Evolutionary conservation across 2,113 vertebrate genomes (phyloP).

Genomic region (Onychostruthus taczanowskii): DNA sequence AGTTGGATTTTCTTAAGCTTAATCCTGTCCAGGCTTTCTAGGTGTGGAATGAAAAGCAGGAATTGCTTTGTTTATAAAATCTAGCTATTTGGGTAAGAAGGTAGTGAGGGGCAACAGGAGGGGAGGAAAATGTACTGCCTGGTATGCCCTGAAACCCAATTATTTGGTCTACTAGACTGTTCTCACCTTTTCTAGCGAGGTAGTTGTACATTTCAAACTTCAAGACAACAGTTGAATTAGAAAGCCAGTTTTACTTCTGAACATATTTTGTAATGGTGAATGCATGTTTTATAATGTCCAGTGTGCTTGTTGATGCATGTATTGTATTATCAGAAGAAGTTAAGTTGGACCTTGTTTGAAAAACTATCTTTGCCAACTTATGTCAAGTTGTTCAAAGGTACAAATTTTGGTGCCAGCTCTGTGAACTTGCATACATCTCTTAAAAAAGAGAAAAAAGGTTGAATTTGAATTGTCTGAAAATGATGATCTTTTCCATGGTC

Average conservation of each 20-base stretch:
- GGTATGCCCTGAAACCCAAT: neutral
- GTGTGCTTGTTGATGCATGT: neutral
- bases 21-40: neutral
- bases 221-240: neutral
- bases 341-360: neutral
- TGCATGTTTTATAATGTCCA: neutral
- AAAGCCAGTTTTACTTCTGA: neutral
- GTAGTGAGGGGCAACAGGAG: neutral
- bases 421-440: neutral
- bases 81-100: neutral
- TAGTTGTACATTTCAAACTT: neutral
- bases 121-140: neutral
- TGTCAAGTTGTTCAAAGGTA: neutral
- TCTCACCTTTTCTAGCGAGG: neutral
- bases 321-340: neutral
- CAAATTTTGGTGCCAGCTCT: neutral
- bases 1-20: neutral
- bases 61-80: neutral
- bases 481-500: neutral
- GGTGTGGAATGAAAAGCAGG: neutral
- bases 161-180: neutral
- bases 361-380: accelerated
- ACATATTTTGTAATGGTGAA: neutral
- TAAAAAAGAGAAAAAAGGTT: neutral
- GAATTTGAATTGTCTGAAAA: neutral